Evolutionary conservation across 2,888 invertebrate genomes (phyloP).

Genomic region (Lacanobia oleracea): DNA sequence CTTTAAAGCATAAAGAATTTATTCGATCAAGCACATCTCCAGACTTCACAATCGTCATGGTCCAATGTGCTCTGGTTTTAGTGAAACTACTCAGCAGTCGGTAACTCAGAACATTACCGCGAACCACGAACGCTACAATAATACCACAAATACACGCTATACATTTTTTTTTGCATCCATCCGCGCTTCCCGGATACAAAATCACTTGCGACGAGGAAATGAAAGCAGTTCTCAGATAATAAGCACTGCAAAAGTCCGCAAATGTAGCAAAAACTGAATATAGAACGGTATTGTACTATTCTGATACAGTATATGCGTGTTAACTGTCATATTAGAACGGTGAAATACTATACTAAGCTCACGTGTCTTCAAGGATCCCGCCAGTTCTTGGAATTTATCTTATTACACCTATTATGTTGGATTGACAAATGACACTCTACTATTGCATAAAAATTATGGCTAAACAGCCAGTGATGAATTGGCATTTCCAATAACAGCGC

Average conservation of each 20-base stretch:
- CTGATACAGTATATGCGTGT: conserved; percentile 24
- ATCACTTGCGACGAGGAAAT: conserved; percentile 69
- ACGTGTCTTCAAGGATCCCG: conserved; percentile 41
- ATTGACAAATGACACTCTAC: conserved; percentile 55
- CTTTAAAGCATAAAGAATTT: conserved; percentile 1
- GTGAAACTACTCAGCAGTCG: conserved; percentile 32
- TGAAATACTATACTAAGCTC: conserved; percentile 52
- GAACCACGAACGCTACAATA: conserved; percentile 45
- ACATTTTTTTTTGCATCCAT: conserved; percentile 55
- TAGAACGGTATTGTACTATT: conserved; percentile 12
- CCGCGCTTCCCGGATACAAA: conserved; percentile 70
- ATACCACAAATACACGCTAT: conserved; percentile 60
- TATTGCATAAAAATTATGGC: conserved; percentile 28
- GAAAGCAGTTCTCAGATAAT: conserved; percentile 64
- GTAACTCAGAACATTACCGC: conserved; percentile 33
- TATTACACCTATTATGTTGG: conserved; percentile 37
- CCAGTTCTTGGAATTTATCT: conserved; percentile 51
- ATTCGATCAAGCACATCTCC: conserved; percentile 39
- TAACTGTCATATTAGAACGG: conserved; percentile 53
- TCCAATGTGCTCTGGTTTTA: conserved; percentile 40
- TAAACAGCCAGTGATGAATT: conserved; percentile 53
- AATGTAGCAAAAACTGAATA: conserved; percentile 28
- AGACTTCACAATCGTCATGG: conserved; percentile 27
- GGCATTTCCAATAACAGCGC: conserved; percentile 45
- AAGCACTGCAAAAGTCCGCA: conserved; percentile 35